Evolutionary conservation across 2,113 vertebrate species (phyloP).

Genomic region (Lonchura striata): DNA sequence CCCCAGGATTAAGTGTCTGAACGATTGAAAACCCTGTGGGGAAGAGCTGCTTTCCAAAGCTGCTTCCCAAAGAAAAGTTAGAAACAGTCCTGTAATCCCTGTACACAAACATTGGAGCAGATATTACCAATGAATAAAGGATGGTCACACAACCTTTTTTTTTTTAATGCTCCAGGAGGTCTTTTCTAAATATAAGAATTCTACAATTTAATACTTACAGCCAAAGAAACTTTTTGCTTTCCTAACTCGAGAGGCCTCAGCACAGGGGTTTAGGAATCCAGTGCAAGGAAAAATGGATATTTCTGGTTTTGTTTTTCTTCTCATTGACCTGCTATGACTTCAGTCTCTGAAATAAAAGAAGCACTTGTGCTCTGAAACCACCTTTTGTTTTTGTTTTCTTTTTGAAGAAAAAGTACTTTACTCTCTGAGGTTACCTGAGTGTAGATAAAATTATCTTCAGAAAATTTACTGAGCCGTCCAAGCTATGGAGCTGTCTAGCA

Average conservation of each 20-base stretch:
- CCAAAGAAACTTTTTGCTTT: background rate
- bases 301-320: background rate
- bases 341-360: background rate
- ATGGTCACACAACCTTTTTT: rapidly evolving
- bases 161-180: background rate
- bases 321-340: background rate
- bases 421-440: background rate
- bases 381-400: background rate
- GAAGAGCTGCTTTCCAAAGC: background rate
- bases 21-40: rapidly evolving
- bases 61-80: background rate
- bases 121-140: background rate
- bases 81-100: background rate
- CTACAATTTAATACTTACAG: background rate
- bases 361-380: background rate
- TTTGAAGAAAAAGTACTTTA: background rate
- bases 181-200: background rate
- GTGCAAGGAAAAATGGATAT: background rate
- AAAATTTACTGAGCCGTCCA: background rate
- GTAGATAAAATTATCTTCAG: background rate
- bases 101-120: rapidly evolving
- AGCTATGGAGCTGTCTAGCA: background rate
- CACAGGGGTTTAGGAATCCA: background rate
- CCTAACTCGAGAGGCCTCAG: background rate
- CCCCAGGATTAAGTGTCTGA: background rate